Base-by-base conservation (phyloP, 2,797 vertebrate species). In the Sebastes minor region DNA sequence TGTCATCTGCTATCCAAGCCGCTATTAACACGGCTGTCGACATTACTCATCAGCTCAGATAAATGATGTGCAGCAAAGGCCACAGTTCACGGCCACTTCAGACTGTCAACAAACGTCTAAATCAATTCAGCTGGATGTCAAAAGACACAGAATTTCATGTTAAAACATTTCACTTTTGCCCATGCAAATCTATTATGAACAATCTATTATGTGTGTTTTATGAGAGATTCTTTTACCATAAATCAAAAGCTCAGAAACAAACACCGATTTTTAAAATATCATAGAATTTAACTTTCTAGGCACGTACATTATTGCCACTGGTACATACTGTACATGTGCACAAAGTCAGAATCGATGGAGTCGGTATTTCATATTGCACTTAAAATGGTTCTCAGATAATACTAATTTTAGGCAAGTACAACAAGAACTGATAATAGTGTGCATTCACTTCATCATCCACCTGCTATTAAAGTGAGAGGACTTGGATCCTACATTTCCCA, bases 1-100 rank as follows among this genome's bases (percentile, higher is more conserved):
- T 88, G 91, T 93, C 92, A 91, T 83, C 84, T 68, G 78, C 86
- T 56, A 83, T 85, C 82, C 78, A 69, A 89, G 88, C 76, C 63
- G 28, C 68, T 61, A 86, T 90, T 89, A 90, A 62, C 86, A 30
- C 52, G 76, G 74, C 67, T 82, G 89, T 89, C 88, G 30, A 82
- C 88, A 84, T 81, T 42, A 82, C 71, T 89, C 86, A 84, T 90
- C 80, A 78, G 75, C 80, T 7, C 59, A 78, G 81, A 81, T 67
- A 67, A 90, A 60, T 80, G 84, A 88, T 59, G 82, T 30, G 68
- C 71, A 28, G 80, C 25, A 82, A 87, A 92, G 87, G 89, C 85
- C 80, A 70, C 78, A 86, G 85, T 83, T 92, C 82, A 84, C 84
- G 66, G 32, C 62, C 56, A 83, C 77, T 82, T 88, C 38, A 71